A percentile compares a stretch with the other conserved stretches of the same genome.
Conservation (phyloP, 2,888 invertebrate species). For the Sesia apiformis region DNA sequence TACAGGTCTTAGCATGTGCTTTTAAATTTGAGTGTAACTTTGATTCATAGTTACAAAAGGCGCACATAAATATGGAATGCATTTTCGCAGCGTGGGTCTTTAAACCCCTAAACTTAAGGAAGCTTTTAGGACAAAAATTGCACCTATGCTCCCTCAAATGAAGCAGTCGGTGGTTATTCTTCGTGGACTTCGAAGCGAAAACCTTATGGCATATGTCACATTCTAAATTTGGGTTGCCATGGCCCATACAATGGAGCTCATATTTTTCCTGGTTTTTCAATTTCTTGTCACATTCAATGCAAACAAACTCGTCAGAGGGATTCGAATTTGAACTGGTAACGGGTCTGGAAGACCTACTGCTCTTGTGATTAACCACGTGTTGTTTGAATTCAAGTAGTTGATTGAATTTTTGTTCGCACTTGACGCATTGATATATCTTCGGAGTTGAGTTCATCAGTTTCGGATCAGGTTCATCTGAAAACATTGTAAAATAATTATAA, state of each 20-base stretch:
- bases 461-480: too few species aligned
- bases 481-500: too few species aligned
- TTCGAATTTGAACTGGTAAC: conserved; percentile 3
- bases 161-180: conserved; percentile 52
- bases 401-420: conserved; percentile 56
- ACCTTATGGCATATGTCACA: conserved; percentile 60
- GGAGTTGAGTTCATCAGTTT: conserved; percentile 15
- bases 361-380: conserved; percentile 43
- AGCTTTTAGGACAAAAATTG: conserved; percentile 36
- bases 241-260: conserved; percentile 47
- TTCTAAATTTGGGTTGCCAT: conserved; percentile 61
- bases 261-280: conserved; percentile 50
- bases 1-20: conserved; percentile 18
- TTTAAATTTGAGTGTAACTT: conserved; percentile 21
- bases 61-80: conserved; percentile 38
- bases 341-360: conserved; percentile 1
- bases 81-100: conserved; percentile 31
- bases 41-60: conserved; percentile 29
- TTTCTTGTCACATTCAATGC: conserved; percentile 47
- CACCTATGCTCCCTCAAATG: conserved; percentile 48
- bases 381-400: conserved; percentile 43
- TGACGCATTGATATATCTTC: conserved; percentile 58
- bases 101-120: conserved; percentile 25
- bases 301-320: conserved; percentile 30
- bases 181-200: conserved; percentile 56